Evolutionary conservation across 2,797 vertebrate genomes (phyloP), one percentile per base, ranked within the genome.

Genomic region (Oryzias dopingdopingensis): DNA sequence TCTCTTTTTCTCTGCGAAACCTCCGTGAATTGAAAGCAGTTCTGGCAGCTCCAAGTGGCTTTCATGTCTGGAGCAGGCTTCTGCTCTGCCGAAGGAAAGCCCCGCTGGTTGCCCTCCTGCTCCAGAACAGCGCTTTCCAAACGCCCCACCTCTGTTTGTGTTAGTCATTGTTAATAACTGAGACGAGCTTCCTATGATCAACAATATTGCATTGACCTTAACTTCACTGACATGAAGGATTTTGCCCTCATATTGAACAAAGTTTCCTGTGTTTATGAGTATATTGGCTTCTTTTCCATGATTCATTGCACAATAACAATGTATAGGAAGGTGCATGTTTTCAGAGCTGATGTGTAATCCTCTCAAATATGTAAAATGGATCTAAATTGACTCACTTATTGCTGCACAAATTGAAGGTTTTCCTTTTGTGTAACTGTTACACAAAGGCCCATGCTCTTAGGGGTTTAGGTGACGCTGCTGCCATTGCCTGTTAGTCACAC

Each of bases 131-230:
- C 82, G 62, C 50, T 62, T 74, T 50, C 45, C 49, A 58, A 85
- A 81, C 12, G 41, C 43, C 83, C 79, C 85, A 79, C 89, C 86
- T 80, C 66, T 84, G 82, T 89, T 86, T 89, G 81, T 88, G 86
- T 87, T 82, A 74, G 74, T 87, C 86, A 90, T 91, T 90, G 88
- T 89, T 82, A 88, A 88, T 86, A 80, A 81, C 76, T 46, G 75
- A 81, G 84, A 88, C 84, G 56, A 85, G 74, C 83, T 91, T 93
- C 91, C 91, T 89, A 81, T 88, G 62, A 92, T 91, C 89, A 92
- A 92, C 91, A 91, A 89, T 91, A 93, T 92, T 90, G 68, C 80
- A 88, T 87, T 90, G 90, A 91, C 88, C 88, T 89, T 60, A 65
- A 82, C 88, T 86, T 70, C 74, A 59, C 48, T 20, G 53, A 57